A percentile compares a stretch with the other conserved stretches of the same genome.
Evolutionary conservation across 2,888 invertebrate genomes (phyloP).

Genomic region (Caenorhabditis uteleia): DNA sequence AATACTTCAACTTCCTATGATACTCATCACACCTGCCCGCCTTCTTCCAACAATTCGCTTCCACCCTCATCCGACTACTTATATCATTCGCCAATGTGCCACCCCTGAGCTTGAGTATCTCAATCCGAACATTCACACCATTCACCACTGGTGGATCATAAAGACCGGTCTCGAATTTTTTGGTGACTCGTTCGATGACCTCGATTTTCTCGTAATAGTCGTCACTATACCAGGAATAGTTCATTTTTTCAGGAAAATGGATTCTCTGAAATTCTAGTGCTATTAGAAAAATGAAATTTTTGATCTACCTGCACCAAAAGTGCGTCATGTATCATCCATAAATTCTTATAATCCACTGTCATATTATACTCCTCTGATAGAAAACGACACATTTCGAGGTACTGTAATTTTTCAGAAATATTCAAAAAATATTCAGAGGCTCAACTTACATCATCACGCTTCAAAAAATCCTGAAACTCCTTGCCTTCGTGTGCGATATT

Average conservation of each 20-base stretch:
- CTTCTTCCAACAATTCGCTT: neutral
- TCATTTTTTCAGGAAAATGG: neutral
- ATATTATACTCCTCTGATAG: neutral
- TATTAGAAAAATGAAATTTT: no score
- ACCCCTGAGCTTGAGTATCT: neutral
- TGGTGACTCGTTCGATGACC: neutral
- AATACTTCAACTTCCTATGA: neutral
- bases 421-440: no score
- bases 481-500: neutral
- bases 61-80: neutral
- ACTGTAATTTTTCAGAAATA: neutral
- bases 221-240: neutral
- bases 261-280: neutral
- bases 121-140: neutral
- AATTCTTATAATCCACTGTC: neutral
- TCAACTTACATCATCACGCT: neutral
- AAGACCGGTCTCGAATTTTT: neutral
- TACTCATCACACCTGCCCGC: neutral
- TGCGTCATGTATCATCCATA: neutral
- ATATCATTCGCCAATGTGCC: neutral
- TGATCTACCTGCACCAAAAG: neutral
- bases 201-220: neutral
- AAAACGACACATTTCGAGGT: neutral
- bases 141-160: neutral
- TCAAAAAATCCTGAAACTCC: neutral